Evolutionary conservation across 2,888 invertebrate genomes (phyloP).

Genomic region (Philonicus albiceps): DNA sequence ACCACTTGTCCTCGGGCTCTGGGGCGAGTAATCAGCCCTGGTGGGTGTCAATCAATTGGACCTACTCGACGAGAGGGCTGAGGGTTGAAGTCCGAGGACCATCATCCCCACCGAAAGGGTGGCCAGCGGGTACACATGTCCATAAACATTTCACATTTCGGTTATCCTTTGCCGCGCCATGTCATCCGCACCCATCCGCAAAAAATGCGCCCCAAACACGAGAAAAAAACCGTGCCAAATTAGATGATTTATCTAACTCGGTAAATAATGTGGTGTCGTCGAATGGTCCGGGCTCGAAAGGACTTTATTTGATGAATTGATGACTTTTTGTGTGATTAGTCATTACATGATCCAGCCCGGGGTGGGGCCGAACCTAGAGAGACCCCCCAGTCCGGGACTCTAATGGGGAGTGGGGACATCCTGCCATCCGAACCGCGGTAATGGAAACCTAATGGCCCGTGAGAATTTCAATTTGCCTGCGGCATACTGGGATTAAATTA

Average conservation of each 20-base stretch:
- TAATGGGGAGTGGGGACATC: constrained; percentile 45
- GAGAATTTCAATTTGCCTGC: constrained; percentile 44
- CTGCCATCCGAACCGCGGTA: constrained; percentile 43
- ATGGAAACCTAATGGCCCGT: constrained; percentile 47
- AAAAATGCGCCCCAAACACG: neutral
- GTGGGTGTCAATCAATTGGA: constrained; percentile 29
- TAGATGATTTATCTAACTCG: constrained; percentile 48
- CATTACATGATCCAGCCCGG: constrained; percentile 45
- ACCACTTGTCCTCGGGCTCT: constrained; percentile 26
- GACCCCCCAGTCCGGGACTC: neutral
- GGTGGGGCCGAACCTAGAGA: neutral
- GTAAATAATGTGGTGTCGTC: constrained; percentile 49
- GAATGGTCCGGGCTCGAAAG: constrained; percentile 43
- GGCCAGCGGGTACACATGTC: neutral
- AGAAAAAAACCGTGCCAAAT: constrained; percentile 42
- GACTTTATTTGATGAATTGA: constrained; percentile 49
- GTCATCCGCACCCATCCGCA: neutral
- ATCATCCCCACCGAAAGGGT: neutral
- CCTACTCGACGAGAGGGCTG: neutral
- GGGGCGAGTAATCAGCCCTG: constrained; percentile 25
- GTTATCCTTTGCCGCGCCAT: neutral
- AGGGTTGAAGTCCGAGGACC: neutral
- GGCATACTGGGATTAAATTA: constrained; percentile 35
- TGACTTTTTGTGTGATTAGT: constrained; percentile 48
- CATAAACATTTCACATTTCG: neutral